Evolutionary conservation across 2,113 vertebrate genomes (phyloP).

Genomic region (Petromus typicus): DNA sequence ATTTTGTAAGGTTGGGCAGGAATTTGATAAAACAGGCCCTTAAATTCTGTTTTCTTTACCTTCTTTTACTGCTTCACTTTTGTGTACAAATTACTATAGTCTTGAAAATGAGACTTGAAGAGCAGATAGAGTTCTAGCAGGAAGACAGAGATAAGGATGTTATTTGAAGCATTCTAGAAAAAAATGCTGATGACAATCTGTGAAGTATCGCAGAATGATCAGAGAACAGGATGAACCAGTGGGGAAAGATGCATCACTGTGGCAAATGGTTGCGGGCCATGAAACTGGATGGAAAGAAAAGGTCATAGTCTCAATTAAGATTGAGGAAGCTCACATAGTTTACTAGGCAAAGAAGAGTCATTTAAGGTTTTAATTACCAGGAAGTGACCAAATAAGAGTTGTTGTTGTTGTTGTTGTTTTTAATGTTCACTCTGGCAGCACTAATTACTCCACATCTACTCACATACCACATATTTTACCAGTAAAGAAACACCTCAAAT

Average conservation of each 20-base stretch:
- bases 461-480: neutral
- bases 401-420: neutral
- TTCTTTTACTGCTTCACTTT: neutral
- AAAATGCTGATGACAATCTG: neutral
- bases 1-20: neutral
- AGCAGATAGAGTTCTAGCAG: neutral
- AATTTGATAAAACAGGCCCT: neutral
- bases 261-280: neutral
- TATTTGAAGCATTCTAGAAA: neutral
- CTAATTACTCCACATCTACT: neutral
- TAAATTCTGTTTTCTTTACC: neutral
- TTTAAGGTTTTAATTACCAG: neutral
- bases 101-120: neutral
- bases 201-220: neutral
- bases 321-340: neutral
- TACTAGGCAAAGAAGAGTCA: neutral
- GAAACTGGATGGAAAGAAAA: neutral
- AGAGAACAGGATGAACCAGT: neutral
- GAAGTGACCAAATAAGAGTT: neutral
- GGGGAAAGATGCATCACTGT: neutral
- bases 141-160: neutral
- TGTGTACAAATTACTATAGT: neutral
- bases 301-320: neutral
- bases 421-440: neutral
- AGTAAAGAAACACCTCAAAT: neutral